These are phyloP conservation scores for Lycaon pictus DNA, from an alignment of 2,113 vertebrate genomes.

Conservation along the genomic window DNA sequence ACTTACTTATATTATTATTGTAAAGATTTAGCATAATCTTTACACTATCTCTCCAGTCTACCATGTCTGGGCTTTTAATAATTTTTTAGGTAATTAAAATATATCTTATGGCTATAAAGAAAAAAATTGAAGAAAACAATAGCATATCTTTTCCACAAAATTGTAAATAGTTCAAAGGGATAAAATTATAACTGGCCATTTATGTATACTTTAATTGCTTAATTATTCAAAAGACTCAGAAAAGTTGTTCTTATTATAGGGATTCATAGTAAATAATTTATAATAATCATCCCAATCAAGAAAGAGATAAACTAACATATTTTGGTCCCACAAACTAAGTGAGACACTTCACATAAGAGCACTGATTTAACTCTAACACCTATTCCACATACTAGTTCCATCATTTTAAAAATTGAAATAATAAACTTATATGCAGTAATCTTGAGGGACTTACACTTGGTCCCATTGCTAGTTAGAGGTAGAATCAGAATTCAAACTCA, in stretches of 20 bases:
- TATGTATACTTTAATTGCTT: neutral
- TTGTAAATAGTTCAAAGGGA: neutral
- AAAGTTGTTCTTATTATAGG: neutral
- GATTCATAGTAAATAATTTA: conserved; percentile 29
- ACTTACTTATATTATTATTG: neutral
- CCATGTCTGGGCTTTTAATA: neutral
- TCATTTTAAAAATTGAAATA: neutral
- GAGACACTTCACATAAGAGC: neutral
- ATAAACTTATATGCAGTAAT: neutral
- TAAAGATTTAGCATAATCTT: neutral
- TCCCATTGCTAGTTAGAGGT: neutral
- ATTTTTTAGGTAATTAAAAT: conserved; percentile 18
- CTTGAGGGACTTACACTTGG: neutral
- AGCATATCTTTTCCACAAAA: neutral
- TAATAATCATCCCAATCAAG: neutral
- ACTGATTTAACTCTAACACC: neutral
- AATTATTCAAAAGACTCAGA: neutral
- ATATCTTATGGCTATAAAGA: neutral
- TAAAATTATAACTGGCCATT: neutral
- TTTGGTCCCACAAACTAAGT: neutral
- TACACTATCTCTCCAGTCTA: neutral
- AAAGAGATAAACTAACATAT: neutral
- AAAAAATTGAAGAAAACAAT: neutral
- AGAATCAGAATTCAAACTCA: neutral
- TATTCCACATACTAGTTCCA: neutral